A percentile compares a stretch with the other conserved stretches of the same genome.
Conservation (phyloP, 1,140 invertebrate genomes). For the Philotrypesis tridentata region DNA sequence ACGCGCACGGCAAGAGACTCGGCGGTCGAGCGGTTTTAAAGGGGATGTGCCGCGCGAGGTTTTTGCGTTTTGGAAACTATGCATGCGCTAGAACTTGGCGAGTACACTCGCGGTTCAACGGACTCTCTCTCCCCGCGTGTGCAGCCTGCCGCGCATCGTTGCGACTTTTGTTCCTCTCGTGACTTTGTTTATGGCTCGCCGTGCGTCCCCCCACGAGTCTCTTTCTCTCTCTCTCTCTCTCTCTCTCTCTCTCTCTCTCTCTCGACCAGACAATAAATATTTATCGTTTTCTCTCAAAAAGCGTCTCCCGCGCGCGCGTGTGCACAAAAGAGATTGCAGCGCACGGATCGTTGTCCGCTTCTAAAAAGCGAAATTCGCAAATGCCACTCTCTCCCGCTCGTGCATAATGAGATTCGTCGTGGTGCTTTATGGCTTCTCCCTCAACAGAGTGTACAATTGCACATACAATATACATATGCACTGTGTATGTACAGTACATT, state of each 20-base stretch:
- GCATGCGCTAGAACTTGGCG: background rate
- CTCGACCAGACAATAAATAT: background rate
- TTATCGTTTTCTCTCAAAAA: background rate
- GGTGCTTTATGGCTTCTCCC: conserved; percentile 51
- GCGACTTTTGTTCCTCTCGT: background rate
- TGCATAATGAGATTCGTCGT: conserved; percentile 52
- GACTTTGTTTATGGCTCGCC: background rate
- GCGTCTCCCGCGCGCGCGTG: no score
- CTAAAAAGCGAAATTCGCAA: conserved; percentile 48
- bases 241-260: no score
- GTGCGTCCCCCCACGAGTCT: background rate
- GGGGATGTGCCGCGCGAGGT: conserved; percentile 57
- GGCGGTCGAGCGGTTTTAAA: conserved; percentile 60
- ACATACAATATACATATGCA: no score
- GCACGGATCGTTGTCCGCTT: background rate
- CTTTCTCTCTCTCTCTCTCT: no score
- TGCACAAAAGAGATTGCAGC: background rate
- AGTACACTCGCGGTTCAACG: background rate
- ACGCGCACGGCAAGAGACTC: background rate
- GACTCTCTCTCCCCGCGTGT: no score
- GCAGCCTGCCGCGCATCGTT: background rate
- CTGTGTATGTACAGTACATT: no score
- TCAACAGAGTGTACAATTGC: background rate
- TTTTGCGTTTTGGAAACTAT: background rate
- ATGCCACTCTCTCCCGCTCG: conserved; percentile 1